These are phyloP conservation scores for Alethe diademata DNA, from an alignment of 2,113 vertebrate genomes.

Conservation along the genomic window DNA sequence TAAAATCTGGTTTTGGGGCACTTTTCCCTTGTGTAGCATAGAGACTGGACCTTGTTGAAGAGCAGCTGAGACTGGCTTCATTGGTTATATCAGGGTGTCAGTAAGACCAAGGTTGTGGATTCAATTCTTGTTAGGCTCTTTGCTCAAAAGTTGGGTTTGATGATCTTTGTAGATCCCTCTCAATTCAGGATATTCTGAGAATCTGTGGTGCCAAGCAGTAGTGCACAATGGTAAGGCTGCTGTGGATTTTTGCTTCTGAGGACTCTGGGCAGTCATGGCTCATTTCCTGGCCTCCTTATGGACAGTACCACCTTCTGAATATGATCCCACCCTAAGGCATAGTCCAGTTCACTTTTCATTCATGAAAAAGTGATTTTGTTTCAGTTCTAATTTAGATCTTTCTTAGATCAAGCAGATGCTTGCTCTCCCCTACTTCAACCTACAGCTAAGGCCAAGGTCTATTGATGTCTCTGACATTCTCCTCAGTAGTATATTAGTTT, in stretches of 20 bases:
- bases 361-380: not conserved
- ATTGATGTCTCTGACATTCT: not conserved
- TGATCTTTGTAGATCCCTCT: not conserved
- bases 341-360: not conserved
- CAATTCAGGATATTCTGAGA: not conserved
- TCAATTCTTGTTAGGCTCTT: not conserved
- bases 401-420: not conserved
- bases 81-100: not conserved
- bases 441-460: not conserved
- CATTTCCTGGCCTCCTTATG: not conserved
- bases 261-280: not conserved
- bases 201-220: accelerated
- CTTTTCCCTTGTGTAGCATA: not conserved
- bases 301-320: not conserved
- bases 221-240: accelerated
- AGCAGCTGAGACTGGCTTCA: not conserved
- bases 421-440: not conserved
- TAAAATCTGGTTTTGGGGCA: not conserved
- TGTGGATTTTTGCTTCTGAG: not conserved
- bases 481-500: not conserved
- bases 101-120: not conserved
- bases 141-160: not conserved
- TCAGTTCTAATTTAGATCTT: not conserved
- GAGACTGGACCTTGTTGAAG: not conserved
- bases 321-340: not conserved